phyloP scores from a whole-genome alignment of 2,888 invertebrate species.

The Crepidodera aurea region DNA sequence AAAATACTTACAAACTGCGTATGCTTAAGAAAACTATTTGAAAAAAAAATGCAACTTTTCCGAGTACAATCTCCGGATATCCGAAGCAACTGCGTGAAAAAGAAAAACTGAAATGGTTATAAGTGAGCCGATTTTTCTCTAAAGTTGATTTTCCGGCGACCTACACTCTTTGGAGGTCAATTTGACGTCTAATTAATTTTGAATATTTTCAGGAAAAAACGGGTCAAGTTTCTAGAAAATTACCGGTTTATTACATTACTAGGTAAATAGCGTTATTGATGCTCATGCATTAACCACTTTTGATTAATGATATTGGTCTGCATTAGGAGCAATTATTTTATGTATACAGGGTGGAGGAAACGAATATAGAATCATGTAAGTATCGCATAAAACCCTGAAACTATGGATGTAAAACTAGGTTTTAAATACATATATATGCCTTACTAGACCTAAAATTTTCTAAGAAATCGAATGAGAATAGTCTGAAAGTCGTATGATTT shows the following conservation, averaged over 20 bases:
- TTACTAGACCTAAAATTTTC: no score
- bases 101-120: background rate
- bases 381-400: no score
- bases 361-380: no score
- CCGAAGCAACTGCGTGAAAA: background rate
- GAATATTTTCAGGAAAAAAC: constrained; percentile 20
- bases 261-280: background rate
- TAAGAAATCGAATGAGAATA: no score
- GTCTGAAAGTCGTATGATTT: no score
- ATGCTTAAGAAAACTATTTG: no score
- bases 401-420: no score
- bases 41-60: no score
- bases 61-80: no score
- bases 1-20: no score
- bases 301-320: background rate
- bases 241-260: background rate
- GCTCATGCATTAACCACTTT: background rate
- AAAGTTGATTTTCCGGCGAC: background rate
- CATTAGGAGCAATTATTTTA: no score
- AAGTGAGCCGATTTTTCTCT: background rate
- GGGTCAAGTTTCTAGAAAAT: constrained; percentile 43
- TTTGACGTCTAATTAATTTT: constrained; percentile 5
- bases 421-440: no score
- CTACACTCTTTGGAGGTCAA: background rate
- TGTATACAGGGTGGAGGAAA: background rate